phyloP scores from a whole-genome alignment of 2,113 vertebrate species.

The Papio anubis region DNA sequence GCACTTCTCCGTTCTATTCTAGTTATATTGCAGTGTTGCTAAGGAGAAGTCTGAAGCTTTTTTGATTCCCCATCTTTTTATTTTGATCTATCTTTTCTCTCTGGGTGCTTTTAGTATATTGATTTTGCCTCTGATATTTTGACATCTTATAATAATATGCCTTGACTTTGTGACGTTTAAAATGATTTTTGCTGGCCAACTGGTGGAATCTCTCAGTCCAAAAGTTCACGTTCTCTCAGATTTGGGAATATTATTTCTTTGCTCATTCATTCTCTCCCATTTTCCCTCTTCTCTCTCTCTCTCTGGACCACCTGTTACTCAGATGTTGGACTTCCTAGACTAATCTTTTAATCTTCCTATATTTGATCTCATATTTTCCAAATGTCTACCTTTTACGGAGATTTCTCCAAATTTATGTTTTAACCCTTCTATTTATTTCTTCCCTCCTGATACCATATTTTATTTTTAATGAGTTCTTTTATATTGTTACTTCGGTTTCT shows the following conservation, averaged over 20 bases:
- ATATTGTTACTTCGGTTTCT: background rate
- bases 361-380: background rate
- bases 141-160: background rate
- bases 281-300: background rate
- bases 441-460: background rate
- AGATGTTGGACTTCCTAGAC: background rate
- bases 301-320: background rate
- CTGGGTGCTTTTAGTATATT: background rate
- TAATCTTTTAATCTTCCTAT: background rate
- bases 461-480: background rate
- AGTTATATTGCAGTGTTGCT: background rate
- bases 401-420: background rate
- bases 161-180: background rate
- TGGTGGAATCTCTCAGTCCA: background rate
- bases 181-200: background rate
- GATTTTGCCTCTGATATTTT: background rate
- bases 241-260: background rate
- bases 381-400: background rate
- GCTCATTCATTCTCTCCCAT: background rate
- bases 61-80: background rate
- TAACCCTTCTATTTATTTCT: background rate
- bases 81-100: background rate
- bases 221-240: background rate
- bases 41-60: background rate
- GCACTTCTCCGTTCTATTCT: background rate